A percentile compares a stretch with the other conserved stretches of the same genome.
These are phyloP conservation scores for Vultur gryphus DNA, from an alignment of 2,797 vertebrate genomes.

Conservation along the genomic window DNA sequence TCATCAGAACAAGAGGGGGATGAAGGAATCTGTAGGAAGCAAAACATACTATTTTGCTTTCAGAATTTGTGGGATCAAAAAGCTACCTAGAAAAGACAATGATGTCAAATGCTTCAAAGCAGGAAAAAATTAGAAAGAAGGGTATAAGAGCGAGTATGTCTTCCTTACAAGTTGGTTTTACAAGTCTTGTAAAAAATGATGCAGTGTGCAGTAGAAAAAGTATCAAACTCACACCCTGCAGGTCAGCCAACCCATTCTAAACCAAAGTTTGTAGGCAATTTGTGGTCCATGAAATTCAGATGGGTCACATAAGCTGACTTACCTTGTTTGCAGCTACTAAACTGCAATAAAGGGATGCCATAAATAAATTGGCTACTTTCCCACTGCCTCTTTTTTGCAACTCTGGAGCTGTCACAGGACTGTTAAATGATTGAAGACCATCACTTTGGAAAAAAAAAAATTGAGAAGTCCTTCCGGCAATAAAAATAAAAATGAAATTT, in stretches of 20 bases:
- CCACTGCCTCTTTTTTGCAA: not conserved
- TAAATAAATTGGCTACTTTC: not conserved
- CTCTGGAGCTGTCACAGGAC: not conserved
- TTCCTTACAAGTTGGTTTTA: not conserved
- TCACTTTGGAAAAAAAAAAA: not conserved
- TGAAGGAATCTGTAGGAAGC: not conserved
- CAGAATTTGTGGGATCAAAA: accelerated
- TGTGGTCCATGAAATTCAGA: not conserved
- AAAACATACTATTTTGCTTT: not conserved
- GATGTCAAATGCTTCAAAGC: not conserved
- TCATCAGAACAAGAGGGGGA: accelerated
- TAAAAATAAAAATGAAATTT: not conserved
- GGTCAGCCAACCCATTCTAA: not conserved
- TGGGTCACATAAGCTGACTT: not conserved
- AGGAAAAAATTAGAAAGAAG: not conserved
- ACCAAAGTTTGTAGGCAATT: not conserved
- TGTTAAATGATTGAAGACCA: not conserved
- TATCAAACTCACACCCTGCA: not conserved
- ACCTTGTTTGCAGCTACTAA: not conserved
- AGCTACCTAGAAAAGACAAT: not conserved
- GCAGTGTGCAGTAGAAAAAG: not conserved
- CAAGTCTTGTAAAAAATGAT: not conserved
- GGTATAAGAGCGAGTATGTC: accelerated
- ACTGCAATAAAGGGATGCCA: not conserved
- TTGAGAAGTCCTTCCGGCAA: not conserved